Evolutionary conservation across 2,797 vertebrate species (phyloP), one percentile per base, ranked within the genome.

Genomic region (Fringilla coelebs): DNA sequence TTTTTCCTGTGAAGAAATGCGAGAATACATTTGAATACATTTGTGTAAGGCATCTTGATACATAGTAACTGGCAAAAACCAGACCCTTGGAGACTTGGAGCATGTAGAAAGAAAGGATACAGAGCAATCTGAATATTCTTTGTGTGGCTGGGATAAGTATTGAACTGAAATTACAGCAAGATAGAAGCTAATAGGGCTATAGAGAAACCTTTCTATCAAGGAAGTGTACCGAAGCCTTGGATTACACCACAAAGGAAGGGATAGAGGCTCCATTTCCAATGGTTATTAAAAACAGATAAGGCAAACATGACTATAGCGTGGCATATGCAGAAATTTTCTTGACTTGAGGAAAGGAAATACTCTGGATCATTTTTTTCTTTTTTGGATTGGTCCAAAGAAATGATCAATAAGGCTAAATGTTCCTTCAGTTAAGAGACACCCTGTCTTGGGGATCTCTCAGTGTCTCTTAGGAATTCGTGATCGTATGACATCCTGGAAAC

Each of bases 401-500:
- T 58, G 17, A 73, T 62, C 11, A 22, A 22, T 72, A 81, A 49
- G 3, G 13, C 24, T 72, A 49, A 52, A 31, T 58, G 6, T 61
- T 88, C 28, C 19, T 73, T 72, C 51, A 15, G 6, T 60, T 83
- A 40, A 54, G 40, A 74, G 17, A 51, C 3, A 4, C 4, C 13
- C 4, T 29, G 1, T 48, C 25, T 90, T 29, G 10, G 25, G 28
- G 34, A 54, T 22, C 2, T 87, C 11, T 72, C n/a, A 38, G 4
- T 49, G 7, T 80, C 10, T 62, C 31, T 66, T 54, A 62, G 25
- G 43, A 82, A 43, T 70, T 76, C 20, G 29, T 67, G 21, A 31
- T 38, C 0, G 0, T 1, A 0, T 36, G 40, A 65, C 19, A 38
- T 34, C 18, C 61, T 74, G n/a, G 49, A 83, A 83, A 77, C 7